Evolutionary conservation across 2,888 invertebrate genomes (phyloP).

Genomic region (Creontiades dilutus): DNA sequence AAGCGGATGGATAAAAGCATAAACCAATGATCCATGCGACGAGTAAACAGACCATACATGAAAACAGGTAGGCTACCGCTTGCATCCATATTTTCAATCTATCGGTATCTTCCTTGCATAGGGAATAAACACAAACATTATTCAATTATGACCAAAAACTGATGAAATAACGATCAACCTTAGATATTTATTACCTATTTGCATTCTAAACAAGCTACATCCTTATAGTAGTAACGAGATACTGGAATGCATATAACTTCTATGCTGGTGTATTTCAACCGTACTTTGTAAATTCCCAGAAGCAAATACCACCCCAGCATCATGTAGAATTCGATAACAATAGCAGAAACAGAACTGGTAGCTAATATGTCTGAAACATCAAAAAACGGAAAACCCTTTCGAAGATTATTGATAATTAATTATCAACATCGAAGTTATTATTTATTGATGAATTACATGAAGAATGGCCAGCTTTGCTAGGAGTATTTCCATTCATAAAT

Average conservation of each 20-base stretch:
- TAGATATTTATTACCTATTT: too few relatives aligned
- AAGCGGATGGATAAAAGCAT: not conserved
- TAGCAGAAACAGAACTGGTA: not conserved
- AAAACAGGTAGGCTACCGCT: not conserved
- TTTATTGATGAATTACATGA: too few relatives aligned
- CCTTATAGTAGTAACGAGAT: too few relatives aligned
- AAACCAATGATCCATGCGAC: not conserved
- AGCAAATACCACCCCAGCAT: constrained; percentile 11
- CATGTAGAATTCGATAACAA: not conserved
- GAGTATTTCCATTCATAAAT: too few relatives aligned
- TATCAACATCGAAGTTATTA: too few relatives aligned
- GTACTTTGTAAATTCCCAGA: constrained; percentile 7
- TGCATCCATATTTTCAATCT: not conserved
- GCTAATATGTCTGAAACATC: constrained; percentile 4
- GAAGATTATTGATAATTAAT: too few relatives aligned
- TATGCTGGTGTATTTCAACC: not conserved
- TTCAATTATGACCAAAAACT: too few relatives aligned
- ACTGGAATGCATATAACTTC: too few relatives aligned
- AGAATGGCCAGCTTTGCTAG: too few relatives aligned
- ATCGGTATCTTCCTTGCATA: not conserved
- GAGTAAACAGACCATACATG: not conserved
- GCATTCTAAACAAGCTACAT: too few relatives aligned
- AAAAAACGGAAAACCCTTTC: too few relatives aligned
- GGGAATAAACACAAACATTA: not conserved
- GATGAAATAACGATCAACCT: too few relatives aligned